Percentiles rank a stretch among this genome's conserved stretches.
phyloP scores from a whole-genome alignment of 2,797 vertebrate species.

The Salarias fasciatus region DNA sequence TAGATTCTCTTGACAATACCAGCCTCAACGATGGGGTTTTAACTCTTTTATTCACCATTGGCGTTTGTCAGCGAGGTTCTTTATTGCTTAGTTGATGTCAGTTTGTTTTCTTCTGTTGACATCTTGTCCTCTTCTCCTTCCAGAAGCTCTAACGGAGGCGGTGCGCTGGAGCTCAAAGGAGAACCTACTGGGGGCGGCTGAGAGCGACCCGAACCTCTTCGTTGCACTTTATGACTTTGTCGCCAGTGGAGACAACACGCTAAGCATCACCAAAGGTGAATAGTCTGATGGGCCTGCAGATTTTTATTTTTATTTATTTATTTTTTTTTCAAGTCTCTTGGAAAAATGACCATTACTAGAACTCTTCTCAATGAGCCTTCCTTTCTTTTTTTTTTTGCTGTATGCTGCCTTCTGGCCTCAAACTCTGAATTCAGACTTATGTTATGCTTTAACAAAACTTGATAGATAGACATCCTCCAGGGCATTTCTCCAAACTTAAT shows the following conservation, averaged over 20 bases:
- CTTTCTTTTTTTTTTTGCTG: background rate
- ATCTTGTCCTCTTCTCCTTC: constrained; percentile 23
- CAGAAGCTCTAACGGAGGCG: constrained; percentile 97
- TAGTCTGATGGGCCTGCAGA: rapidly evolving
- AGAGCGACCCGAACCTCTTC: constrained; percentile 98
- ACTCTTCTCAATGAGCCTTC: too few relatives aligned
- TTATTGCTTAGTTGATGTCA: background rate
- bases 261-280: constrained; percentile 99
- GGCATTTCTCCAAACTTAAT: constrained; percentile 12
- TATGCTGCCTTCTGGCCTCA: background rate
- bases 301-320: too few relatives aligned
- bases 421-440: background rate
- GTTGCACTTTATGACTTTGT: constrained; percentile 99
- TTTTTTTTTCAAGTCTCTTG: background rate
- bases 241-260: constrained; percentile 98
- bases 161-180: constrained; percentile 99
- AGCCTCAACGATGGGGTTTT: background rate
- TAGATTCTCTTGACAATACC: background rate
- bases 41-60: background rate
- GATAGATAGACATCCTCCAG: constrained; percentile 2
- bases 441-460: background rate
- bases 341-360: too few relatives aligned
- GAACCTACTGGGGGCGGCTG: constrained; percentile 95
- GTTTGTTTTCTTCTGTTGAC: constrained; percentile 5
- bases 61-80: constrained; percentile 8